Percentiles rank a stretch among this genome's conserved stretches.
Evolutionary conservation across 2,888 invertebrate species (phyloP).

Genomic region (Nomada hirtipes): DNA sequence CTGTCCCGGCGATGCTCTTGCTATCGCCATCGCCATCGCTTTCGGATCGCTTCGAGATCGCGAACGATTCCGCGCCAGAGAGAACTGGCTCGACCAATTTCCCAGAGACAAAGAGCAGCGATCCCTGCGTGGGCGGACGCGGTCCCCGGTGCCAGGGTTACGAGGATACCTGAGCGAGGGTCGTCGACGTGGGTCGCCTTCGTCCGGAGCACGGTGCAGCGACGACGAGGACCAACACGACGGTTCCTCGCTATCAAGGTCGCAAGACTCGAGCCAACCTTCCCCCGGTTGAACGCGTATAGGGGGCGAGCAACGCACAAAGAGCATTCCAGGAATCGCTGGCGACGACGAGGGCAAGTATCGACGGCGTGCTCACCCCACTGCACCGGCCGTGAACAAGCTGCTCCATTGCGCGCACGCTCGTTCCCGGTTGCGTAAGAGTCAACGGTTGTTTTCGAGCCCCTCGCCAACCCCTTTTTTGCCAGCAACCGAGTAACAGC

Average conservation of each 20-base stretch:
- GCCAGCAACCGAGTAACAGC: slow-evolving; percentile 3
- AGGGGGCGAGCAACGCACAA: slow-evolving; percentile 73
- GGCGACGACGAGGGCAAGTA: slow-evolving; percentile 44
- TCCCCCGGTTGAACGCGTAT: neutral
- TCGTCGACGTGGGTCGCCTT: slow-evolving; percentile 14
- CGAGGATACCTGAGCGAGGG: slow-evolving; percentile 41
- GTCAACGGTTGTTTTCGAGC: slow-evolving; percentile 79
- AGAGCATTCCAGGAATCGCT: slow-evolving; percentile 81
- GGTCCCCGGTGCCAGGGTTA: slow-evolving; percentile 34
- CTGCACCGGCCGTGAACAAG: neutral
- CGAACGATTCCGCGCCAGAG: slow-evolving; percentile 22
- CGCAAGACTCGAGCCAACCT: slow-evolving; percentile 62
- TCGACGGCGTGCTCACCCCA: neutral
- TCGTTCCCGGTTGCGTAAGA: slow-evolving; percentile 77
- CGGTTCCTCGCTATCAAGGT: slow-evolving; percentile 74
- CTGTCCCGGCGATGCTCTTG: slow-evolving; percentile 23
- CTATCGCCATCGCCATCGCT: slow-evolving; percentile 22
- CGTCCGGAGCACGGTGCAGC: neutral
- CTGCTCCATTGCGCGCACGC: slow-evolving; percentile 36
- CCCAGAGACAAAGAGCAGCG: slow-evolving; percentile 46
- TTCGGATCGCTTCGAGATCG: neutral
- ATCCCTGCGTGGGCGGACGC: slow-evolving; percentile 47
- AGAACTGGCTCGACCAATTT: slow-evolving; percentile 32
- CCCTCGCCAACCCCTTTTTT: slow-evolving; percentile 29
- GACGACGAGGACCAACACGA: slow-evolving; percentile 35